A percentile compares a stretch with the other conserved stretches of the same genome.
Conservation (phyloP, 2,113 vertebrate species). For the Zosterops lateralis region DNA sequence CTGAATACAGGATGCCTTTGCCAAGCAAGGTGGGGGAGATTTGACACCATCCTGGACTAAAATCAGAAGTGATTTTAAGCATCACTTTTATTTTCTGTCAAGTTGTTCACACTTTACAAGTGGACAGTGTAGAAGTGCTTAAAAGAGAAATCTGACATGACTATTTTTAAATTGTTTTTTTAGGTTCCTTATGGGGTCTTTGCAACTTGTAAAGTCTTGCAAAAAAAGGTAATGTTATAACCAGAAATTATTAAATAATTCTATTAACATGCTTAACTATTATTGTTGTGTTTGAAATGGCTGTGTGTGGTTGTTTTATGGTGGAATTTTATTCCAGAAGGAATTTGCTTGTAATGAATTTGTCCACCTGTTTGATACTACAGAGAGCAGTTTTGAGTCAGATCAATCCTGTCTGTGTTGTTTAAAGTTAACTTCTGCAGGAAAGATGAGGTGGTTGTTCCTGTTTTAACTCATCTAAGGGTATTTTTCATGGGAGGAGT, state of each 20-base stretch:
- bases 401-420: neutral
- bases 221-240: slow-evolving; percentile 87
- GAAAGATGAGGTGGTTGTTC: neutral
- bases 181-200: slow-evolving; percentile 88
- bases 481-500: neutral
- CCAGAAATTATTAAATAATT: neutral
- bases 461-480: neutral
- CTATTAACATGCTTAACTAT: neutral
- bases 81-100: neutral
- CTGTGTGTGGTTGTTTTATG: neutral
- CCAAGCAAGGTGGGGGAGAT: neutral
- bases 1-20: neutral
- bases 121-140: neutral
- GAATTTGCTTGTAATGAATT: neutral
- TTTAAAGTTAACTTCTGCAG: neutral
- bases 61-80: neutral
- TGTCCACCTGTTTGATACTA: neutral
- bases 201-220: slow-evolving; percentile 90
- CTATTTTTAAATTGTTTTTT: neutral
- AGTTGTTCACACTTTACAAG: neutral
- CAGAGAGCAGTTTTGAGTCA: neutral
- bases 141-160: neutral
- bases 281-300: neutral
- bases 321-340: too few species aligned
- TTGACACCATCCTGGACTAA: neutral